These are phyloP conservation scores for Leptura quadrifasciata DNA, from an alignment of 2,888 invertebrate species.

Conservation along the genomic window DNA sequence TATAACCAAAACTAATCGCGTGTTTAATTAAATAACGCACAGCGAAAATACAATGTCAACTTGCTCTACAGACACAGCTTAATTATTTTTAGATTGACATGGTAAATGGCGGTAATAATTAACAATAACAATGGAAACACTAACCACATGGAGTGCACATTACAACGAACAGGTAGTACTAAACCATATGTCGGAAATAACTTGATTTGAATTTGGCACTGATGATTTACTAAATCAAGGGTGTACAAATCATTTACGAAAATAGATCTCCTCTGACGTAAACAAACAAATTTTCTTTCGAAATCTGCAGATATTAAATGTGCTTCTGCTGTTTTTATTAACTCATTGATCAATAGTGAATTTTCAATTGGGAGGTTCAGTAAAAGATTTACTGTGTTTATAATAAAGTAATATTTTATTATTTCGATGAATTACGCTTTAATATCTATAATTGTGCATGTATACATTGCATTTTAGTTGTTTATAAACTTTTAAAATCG, in stretches of 20 bases:
- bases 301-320: conserved; percentile 36
- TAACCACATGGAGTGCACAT: conserved; percentile 12
- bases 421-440: too few relatives aligned
- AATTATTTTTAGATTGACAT: conserved; percentile 16
- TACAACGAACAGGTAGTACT: conserved; percentile 47
- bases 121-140: conserved; percentile 14
- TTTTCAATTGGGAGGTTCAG: not conserved
- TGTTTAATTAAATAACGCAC: not conserved
- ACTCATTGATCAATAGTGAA: not conserved
- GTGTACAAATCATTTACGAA: conserved; percentile 54
- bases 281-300: conserved; percentile 46
- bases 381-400: not conserved
- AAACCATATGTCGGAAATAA: conserved; percentile 40
- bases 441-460: too few relatives aligned
- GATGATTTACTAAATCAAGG: conserved; percentile 52
- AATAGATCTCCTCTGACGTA: conserved; percentile 52
- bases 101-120: conserved; percentile 1
- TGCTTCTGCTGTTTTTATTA: not conserved
- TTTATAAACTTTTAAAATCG: too few relatives aligned
- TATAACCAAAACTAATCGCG: not conserved
- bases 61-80: not conserved
- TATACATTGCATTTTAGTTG: too few relatives aligned
- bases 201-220: conserved; percentile 50
- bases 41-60: not conserved
- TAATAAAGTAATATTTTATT: not conserved